These are phyloP conservation scores for Apocrypta bakeri DNA, from an alignment of 1,140 invertebrate genomes.

Conservation along the genomic window DNA sequence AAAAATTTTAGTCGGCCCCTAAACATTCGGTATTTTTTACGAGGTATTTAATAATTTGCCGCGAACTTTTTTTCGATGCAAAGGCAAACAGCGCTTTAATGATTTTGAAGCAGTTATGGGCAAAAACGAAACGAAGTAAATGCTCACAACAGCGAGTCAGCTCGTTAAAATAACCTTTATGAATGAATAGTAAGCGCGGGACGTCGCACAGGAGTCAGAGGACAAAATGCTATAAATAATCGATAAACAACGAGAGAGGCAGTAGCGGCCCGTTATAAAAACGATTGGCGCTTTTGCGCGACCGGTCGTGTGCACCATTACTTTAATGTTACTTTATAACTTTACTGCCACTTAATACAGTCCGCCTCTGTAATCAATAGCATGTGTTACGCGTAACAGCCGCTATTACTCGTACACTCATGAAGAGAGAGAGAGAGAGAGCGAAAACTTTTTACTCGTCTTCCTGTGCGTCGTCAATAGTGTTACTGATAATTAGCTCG, in stretches of 20 bases:
- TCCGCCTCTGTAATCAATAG: slow-evolving; percentile 47
- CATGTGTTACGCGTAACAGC: slow-evolving; percentile 31
- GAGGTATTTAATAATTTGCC: background rate
- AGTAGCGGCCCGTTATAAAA: slow-evolving; percentile 7
- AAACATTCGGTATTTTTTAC: background rate
- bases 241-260: slow-evolving; percentile 21
- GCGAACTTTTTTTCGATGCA: background rate
- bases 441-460: slow-evolving; percentile 19
- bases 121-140: background rate
- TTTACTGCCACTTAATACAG: slow-evolving; percentile 50
- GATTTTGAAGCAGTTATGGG: slow-evolving; percentile 7
- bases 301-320: slow-evolving; percentile 31
- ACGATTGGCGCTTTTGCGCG: slow-evolving; percentile 33
- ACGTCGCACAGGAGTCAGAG: background rate
- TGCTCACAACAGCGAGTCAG: background rate
- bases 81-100: slow-evolving; percentile 13
- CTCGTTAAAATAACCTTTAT: slow-evolving; percentile 41
- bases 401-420: slow-evolving; percentile 21
- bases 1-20: background rate
- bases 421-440: background rate
- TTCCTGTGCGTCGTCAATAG: background rate
- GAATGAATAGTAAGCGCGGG: slow-evolving; percentile 40
- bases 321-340: slow-evolving; percentile 49
- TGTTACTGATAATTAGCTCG: slow-evolving; percentile 27
- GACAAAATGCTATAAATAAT: slow-evolving; percentile 43